These are phyloP conservation scores for Grapholita molesta DNA, from an alignment of 1,140 invertebrate species.

Conservation along the genomic window DNA sequence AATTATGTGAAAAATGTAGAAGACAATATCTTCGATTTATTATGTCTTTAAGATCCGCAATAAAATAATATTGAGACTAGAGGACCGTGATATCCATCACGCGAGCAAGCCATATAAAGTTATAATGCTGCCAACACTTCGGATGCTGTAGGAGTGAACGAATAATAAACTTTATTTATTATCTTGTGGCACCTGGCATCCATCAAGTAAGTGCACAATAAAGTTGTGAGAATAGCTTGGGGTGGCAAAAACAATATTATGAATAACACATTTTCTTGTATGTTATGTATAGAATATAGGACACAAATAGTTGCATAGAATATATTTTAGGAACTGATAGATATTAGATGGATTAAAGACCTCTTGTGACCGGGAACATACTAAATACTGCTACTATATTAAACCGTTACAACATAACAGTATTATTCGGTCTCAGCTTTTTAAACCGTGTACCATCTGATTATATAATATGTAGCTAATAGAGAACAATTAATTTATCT, in stretches of 20 bases:
- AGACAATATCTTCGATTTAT: neutral
- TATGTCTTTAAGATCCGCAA: neutral
- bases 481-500: too few relatives aligned
- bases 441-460: too few relatives aligned
- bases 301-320: too few relatives aligned
- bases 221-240: neutral
- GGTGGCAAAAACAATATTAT: neutral
- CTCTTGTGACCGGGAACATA: too few relatives aligned
- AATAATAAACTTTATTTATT: neutral
- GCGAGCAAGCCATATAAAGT: neutral
- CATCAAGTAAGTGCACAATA: neutral
- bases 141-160: neutral
- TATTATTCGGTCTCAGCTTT: too few relatives aligned
- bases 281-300: too few relatives aligned
- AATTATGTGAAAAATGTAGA: too few relatives aligned
- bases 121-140: neutral
- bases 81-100: neutral
- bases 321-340: too few relatives aligned
- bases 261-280: neutral
- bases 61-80: neutral
- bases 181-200: neutral
- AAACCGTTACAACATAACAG: too few relatives aligned
- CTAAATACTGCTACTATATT: too few relatives aligned
- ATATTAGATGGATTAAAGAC: too few relatives aligned
- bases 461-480: too few relatives aligned